Base-by-base conservation (phyloP, 2,888 invertebrate genomes). In the Philereme vetulata region DNA sequence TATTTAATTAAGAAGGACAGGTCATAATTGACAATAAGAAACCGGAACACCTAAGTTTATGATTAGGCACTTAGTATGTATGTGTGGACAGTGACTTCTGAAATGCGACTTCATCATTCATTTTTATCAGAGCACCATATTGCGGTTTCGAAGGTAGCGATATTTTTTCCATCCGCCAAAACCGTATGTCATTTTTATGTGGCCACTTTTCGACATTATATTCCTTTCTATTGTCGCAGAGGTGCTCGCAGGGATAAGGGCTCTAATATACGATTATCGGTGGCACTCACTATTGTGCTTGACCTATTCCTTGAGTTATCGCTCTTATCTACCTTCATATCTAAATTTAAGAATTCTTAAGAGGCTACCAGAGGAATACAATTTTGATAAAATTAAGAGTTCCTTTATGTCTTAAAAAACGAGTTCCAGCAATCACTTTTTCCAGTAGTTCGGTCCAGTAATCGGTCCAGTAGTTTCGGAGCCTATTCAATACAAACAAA, bases 241-340 rank as follows among this genome's bases (percentile, higher is more conserved):
- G 90, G 91, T 89, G 89, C 89, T 90, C 84, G 76, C 75, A 85
- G 87, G 91, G 91, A 91, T 91, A 90, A 90, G 90, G 88, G 86
- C 86, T 78, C 85, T 92, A 91, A 92, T 90, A 90, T 92, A 92
- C 88, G 92, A 90, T 91, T 91, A 92, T 92, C 91, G 91, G 88
- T 85, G 88, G 80, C 85, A 87, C 82, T 87, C 87, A 90, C 90
- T 88, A 91, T 91, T 91, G 90, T 91, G 84, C 86, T 89, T 91
- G 90, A 92, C 92, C 92, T 86, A 84, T 84, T 84, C 82, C 71
- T 60, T 87, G 90, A 92, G 81, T 90, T 91, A 92, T 90, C 82
- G 83, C 80, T 67, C 75, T 84, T 88, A 89, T 88, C 85, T 82
- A 68, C 74, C 76, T 74, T 80, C 85, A 87, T 86, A 77, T 81